Evolutionary conservation across 2,113 vertebrate genomes (phyloP), one percentile per base, ranked within the genome.

Genomic region (Sebastes fasciatus): DNA sequence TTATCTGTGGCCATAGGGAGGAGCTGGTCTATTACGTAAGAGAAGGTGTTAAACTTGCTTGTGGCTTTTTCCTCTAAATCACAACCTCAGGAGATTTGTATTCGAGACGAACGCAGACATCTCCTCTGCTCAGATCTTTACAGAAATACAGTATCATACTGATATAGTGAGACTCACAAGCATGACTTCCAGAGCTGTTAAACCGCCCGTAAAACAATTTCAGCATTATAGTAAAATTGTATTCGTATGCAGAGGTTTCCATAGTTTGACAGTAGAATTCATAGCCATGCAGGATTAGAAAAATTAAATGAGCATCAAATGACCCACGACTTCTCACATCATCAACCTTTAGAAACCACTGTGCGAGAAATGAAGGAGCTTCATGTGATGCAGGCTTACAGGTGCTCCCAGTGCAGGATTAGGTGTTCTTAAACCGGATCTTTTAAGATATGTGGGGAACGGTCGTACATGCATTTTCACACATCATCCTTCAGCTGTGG

Each of bases 351-450:
- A 54, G 21, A 65, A 86, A 73, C 48, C 68, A 60, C 46, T 7
- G 40, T 48, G 46, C 23, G 34, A 45, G 17, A 65, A 62, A 64
- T 68, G 34, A 64, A 13, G 23, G 64, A 17, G 49, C 49, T 60
- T 70, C 45, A 74, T 71, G 74, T 49, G 63, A 51, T 70, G 68
- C 52, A 83, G 75, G 55, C 84, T 85, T 85, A 34, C 4, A 76
- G 14, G 40, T 77, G 57, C 17, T 86, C 58, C 76, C 58, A 75
- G 52, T 70, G 60, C 63, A 82, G 74, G 57, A 88, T 82, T 86
- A 76, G 7, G 21, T 80, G 48, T 73, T 66, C 42, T 63, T 61
- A 78, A 74, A 63, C 17, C 43, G 61, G 71, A 74, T 82, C 26
- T 75, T 79, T 80, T 13, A 62, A 78, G 68, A 78, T 76, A 64